A percentile compares a stretch with the other conserved stretches of the same genome.
Conservation (phyloP, 2,797 vertebrate species). For the Gallinago nigripennis region DNA sequence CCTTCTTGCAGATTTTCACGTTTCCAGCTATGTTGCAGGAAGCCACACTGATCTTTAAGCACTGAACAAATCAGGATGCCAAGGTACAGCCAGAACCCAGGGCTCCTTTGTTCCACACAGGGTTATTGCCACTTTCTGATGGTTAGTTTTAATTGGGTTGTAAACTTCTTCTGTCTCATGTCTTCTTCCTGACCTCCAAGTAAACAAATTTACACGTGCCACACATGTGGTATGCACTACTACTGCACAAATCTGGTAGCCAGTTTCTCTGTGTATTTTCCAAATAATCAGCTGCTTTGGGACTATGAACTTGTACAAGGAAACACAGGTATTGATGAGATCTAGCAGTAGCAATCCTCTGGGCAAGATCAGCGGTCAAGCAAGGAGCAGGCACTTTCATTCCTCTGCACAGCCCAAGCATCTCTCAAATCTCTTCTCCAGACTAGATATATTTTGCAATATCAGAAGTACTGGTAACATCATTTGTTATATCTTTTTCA, state of each 20-base stretch:
- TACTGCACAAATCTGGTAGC: neutral
- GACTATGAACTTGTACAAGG: neutral
- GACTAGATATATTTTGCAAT: neutral
- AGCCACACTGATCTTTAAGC: neutral
- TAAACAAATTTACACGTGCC: neutral
- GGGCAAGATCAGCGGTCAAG: neutral
- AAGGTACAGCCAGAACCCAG: neutral
- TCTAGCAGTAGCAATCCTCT: neutral
- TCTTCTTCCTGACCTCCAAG: neutral
- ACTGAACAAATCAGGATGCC: neutral
- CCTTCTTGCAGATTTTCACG: neutral
- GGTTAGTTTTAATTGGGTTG: conserved; percentile 23
- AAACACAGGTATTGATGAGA: neutral
- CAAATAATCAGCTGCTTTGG: neutral
- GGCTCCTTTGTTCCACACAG: neutral
- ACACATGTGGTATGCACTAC: neutral
- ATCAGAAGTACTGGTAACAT: neutral
- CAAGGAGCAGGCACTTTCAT: neutral
- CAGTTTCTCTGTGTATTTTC: neutral
- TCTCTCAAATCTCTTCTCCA: neutral
- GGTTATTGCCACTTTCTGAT: neutral
- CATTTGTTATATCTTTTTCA: neutral
- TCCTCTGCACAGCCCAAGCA: neutral
- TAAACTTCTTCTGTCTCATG: neutral
- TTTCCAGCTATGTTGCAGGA: conserved; percentile 6